Conservation (phyloP, 2,888 invertebrate species). For the Tinea semifulvella region DNA sequence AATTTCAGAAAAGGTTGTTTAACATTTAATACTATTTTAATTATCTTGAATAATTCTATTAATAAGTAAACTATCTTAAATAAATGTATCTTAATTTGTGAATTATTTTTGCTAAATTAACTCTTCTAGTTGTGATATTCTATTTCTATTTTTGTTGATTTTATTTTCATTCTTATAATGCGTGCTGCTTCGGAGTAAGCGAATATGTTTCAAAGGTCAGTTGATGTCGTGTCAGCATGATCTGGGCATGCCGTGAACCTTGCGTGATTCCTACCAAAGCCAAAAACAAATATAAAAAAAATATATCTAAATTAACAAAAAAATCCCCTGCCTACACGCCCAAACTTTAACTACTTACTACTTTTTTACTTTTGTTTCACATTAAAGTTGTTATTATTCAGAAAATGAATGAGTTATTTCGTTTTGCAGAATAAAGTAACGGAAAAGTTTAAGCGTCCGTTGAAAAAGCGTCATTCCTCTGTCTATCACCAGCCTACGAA, state of each 20-base stretch:
- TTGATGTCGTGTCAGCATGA: slow-evolving; percentile 52
- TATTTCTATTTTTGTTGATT: slow-evolving; percentile 25
- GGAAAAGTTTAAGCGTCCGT: slow-evolving; percentile 86
- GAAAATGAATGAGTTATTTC: background rate
- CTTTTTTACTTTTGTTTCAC: background rate
- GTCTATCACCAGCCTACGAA: slow-evolving; percentile 90
- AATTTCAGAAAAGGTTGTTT: background rate
- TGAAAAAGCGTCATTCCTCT: slow-evolving; percentile 88
- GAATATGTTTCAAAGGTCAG: slow-evolving; percentile 61
- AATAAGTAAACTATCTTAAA: background rate
- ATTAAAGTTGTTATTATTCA: background rate
- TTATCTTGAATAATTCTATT: background rate
- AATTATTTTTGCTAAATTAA: background rate
- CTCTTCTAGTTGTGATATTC: background rate
- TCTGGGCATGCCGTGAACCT: slow-evolving; percentile 38
- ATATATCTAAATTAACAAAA: background rate
- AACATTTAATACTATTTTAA: background rate
- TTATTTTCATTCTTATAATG: slow-evolving; percentile 52
- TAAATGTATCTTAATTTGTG: background rate
- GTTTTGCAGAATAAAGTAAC: slow-evolving; percentile 80
- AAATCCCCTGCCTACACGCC: background rate
- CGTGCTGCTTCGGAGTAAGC: slow-evolving; percentile 64
- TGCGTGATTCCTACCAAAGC: background rate
- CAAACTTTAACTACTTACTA: too few relatives aligned
- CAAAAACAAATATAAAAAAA: background rate